phyloP scores from a whole-genome alignment of 2,888 invertebrate species.

The Archaeoteleia sp. region DNA sequence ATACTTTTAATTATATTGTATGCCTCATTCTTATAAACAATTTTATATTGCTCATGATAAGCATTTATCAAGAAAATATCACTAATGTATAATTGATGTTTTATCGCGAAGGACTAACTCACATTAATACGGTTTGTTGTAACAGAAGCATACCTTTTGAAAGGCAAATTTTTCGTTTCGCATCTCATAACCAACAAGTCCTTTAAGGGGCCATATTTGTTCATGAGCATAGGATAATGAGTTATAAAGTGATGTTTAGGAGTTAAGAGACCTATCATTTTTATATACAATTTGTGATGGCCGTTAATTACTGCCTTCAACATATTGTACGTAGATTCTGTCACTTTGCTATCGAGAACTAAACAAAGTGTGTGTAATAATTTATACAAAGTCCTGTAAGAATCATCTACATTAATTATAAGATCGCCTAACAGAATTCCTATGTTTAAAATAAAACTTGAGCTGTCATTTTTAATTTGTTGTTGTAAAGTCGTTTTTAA shows the following conservation, averaged over 20 bases:
- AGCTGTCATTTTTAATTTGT: neutral
- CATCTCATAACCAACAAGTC: no score
- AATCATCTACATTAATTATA: neutral
- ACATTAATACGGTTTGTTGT: no score
- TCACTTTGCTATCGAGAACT: no score
- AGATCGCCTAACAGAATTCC: neutral
- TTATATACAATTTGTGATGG: constrained; percentile 3
- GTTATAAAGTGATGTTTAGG: constrained; percentile 11
- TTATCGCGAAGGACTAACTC: no score
- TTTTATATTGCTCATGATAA: neutral
- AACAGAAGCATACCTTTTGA: no score
- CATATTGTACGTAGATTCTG: neutral
- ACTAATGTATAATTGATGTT: constrained; percentile 11
- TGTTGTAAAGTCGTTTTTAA: no score
- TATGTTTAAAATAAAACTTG: neutral
- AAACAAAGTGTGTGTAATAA: no score
- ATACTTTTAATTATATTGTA: neutral
- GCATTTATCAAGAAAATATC: constrained; percentile 7
- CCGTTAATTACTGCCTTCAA: neutral
- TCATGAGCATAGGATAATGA: no score
- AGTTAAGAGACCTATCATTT: constrained; percentile 9
- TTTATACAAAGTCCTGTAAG: no score
- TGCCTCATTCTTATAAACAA: neutral
- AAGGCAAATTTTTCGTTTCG: no score
- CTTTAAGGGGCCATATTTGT: no score